These are phyloP conservation scores for Protaetia brevitarsis DNA, from an alignment of 1,140 invertebrate genomes.

Conservation along the genomic window DNA sequence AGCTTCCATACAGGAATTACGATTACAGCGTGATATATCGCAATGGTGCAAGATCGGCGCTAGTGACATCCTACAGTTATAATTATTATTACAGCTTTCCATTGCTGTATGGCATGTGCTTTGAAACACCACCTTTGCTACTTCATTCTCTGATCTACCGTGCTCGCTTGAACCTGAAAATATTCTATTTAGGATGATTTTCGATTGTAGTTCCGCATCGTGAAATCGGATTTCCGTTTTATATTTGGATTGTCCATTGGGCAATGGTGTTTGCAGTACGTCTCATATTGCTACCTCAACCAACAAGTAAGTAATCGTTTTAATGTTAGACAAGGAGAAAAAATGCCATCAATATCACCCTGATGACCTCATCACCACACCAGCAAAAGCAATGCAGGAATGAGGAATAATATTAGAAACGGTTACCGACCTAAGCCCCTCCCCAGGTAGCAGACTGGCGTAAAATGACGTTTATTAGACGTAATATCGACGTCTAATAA, in stretches of 20 bases:
- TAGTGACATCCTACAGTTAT: conserved; percentile 69
- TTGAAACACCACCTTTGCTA: conserved; percentile 54
- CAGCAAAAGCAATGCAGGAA: no score
- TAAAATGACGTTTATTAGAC: no score
- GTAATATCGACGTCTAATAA: no score
- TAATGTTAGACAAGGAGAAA: no score
- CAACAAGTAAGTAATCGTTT: no score
- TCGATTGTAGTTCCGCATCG: neutral
- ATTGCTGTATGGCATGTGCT: conserved; percentile 75
- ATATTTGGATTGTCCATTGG: neutral
- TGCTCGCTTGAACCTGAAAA: conserved; percentile 38
- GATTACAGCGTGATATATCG: conserved; percentile 69
- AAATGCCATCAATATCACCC: no score
- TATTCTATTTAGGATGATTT: conserved; percentile 13
- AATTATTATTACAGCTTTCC: conserved; percentile 71
- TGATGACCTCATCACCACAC: no score
- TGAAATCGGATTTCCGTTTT: neutral
- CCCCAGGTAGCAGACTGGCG: no score
- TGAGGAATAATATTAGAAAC: no score
- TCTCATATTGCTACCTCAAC: no score
- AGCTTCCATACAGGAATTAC: conserved; percentile 84
- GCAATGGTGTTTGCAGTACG: no score
- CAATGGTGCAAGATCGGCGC: conserved; percentile 79
- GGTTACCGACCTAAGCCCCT: no score
- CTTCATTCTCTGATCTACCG: conserved; percentile 34